Conservation (phyloP, 2,888 invertebrate species). For the Bursaphelenchus okinawaensis region DNA sequence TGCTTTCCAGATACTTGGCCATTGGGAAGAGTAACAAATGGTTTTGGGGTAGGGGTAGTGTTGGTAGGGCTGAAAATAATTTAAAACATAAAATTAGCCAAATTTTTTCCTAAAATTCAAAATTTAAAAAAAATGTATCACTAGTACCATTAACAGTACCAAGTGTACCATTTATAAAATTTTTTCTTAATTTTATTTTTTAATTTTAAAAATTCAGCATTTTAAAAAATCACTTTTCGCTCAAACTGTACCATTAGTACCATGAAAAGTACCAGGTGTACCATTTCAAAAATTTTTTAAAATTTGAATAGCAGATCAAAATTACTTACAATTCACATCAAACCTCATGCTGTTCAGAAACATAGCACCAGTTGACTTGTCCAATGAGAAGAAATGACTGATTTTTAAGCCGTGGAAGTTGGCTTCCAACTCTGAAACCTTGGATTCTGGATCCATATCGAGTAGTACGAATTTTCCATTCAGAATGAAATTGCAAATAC, state of each 20-base stretch:
- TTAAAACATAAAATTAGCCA: too few relatives aligned
- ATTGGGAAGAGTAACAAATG: not conserved
- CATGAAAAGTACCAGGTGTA: too few relatives aligned
- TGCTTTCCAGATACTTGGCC: not conserved
- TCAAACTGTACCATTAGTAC: too few relatives aligned
- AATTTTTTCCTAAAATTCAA: too few relatives aligned
- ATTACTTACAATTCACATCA: not conserved
- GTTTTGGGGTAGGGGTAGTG: not conserved
- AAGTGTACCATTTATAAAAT: too few relatives aligned
- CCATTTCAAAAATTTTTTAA: too few relatives aligned
- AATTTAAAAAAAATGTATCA: too few relatives aligned
- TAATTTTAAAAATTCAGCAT: too few relatives aligned
- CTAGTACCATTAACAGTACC: too few relatives aligned
- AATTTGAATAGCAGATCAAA: too few relatives aligned
- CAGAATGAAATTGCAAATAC: conserved; percentile 91
- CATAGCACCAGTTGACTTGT: not conserved
- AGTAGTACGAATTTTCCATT: conserved; percentile 66
- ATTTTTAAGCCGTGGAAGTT: not conserved
- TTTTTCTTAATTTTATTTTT: too few relatives aligned
- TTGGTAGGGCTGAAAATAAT: not conserved
- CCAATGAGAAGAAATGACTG: conserved; percentile 7
- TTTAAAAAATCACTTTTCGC: too few relatives aligned
- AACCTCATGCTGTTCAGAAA: conserved; percentile 1
- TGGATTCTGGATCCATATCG: conserved; percentile 29
- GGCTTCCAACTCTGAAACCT: not conserved